Base-by-base conservation (phyloP, 2,888 invertebrate genomes). In the Synergus umbraculus region DNA sequence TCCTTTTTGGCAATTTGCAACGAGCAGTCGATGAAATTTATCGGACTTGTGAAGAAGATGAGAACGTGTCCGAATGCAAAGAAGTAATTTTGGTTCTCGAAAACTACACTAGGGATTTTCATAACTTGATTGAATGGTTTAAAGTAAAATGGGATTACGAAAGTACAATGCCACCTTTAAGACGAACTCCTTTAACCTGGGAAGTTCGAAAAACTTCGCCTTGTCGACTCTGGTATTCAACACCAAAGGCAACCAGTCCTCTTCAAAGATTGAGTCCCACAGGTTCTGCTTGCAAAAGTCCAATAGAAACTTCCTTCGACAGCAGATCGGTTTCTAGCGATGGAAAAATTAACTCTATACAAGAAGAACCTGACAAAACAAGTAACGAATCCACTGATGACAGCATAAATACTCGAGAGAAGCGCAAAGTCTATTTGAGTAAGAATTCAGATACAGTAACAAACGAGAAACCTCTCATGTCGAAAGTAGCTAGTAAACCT, bases 11-110 rank as follows among this genome's bases (percentile, higher is more conserved):
- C 54, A 98, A 98, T 92, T 93, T 99, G 78, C 97, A 98, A 92
- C 93, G 98, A 86, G 97, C 98, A 58, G 97, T 98, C 66, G 98
- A 98, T 86, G 98, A 98, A 92, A 97, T 99, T 83, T 99, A 99
- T 92, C 97, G 97, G 91, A 98, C 98, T 0, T 99, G 99, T 81
- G 98, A 98, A 92, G 95, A 96, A 82, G 98, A 98, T 92, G 98
- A 98, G 91, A 98, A 97, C 92, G 94, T 97, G 85, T 96, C 96
- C 0, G 98, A 98, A 92, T 98, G 98, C 93, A 96, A 98, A 95
- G 99, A 99, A 94, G 98, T 98, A 1, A 97, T 98, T 83, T 93
- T 99, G 90, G 98, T 98, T 86, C 93, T 99, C 83, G 98, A 98
- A 92, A 98, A 98, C 91, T 98, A 98, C 91, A 96, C 97, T 12